These are phyloP conservation scores for Callochromis pleurospilus DNA, from an alignment of 2,113 vertebrate genomes.

Conservation along the genomic window DNA sequence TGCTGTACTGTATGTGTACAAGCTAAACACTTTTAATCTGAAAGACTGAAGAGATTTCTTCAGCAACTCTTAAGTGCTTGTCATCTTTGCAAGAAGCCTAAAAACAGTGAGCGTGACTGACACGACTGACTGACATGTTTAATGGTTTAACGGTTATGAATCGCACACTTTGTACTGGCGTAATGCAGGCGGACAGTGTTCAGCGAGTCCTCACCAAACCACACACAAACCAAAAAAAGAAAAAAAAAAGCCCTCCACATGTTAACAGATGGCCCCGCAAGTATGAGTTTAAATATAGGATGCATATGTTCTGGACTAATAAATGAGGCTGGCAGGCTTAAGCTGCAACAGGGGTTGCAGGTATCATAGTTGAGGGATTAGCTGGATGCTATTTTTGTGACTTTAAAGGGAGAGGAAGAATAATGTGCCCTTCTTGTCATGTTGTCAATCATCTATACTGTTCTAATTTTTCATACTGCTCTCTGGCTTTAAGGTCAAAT, in stretches of 20 bases:
- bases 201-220: not conserved
- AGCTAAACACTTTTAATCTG: not conserved
- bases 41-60: not conserved
- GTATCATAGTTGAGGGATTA: conserved; percentile 64
- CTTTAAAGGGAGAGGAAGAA: conserved; percentile 42
- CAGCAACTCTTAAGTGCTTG: not conserved
- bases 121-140: not conserved
- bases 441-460: not conserved
- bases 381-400: conserved; percentile 60
- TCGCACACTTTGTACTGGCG: not conserved
- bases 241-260: not conserved
- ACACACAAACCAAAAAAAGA: not conserved
- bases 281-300: conserved; percentile 55
- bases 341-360: conserved; percentile 25
- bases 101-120: conserved; percentile 1
- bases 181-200: not conserved
- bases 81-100: not conserved
- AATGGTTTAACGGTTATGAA: not conserved
- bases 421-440: conserved; percentile 25
- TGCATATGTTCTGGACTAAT: conserved; percentile 25
- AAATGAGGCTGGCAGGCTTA: conserved; percentile 9
- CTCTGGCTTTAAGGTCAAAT: not conserved
- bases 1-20: not conserved
- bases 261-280: not conserved
- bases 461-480: not conserved